phyloP scores from a whole-genome alignment of 53 echinoderm and acorn worm genomes.

The Antedon mediterranea region DNA sequence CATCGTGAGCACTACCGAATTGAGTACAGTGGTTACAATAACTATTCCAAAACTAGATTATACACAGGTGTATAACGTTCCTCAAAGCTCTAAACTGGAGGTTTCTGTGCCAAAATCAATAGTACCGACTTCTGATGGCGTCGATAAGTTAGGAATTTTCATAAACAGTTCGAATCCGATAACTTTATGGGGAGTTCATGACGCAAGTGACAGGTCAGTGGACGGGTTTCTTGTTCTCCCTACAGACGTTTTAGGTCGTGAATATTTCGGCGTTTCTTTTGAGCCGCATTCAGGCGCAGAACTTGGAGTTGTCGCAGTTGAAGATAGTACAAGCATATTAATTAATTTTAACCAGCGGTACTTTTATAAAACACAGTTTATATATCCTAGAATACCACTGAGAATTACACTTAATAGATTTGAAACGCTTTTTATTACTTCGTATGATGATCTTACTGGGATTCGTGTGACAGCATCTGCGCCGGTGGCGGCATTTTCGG shows the following conservation, averaged over 20 bases:
- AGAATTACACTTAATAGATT: conserved; percentile 1
- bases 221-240: conserved; percentile 57
- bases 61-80: neutral
- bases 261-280: conserved; percentile 40
- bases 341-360: neutral
- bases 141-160: neutral
- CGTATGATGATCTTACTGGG: conserved; percentile 31
- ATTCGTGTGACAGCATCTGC: conserved; percentile 35
- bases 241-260: conserved; percentile 18
- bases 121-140: neutral
- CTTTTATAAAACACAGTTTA: neutral
- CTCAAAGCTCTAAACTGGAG: neutral
- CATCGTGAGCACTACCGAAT: neutral
- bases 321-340: conserved; percentile 15
- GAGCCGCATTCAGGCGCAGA: conserved; percentile 29
- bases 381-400: neutral
- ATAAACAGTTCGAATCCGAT: neutral
- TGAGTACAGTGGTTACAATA: neutral
- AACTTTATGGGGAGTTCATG: neutral
- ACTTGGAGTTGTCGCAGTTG: conserved; percentile 35
- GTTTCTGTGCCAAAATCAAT: neutral
- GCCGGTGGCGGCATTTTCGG: conserved; percentile 44
- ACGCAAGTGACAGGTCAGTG: neutral
- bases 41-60: neutral
- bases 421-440: conserved; percentile 31